Evolutionary conservation across 2,888 invertebrate species (phyloP).

Genomic region (Xylocampa areola): DNA sequence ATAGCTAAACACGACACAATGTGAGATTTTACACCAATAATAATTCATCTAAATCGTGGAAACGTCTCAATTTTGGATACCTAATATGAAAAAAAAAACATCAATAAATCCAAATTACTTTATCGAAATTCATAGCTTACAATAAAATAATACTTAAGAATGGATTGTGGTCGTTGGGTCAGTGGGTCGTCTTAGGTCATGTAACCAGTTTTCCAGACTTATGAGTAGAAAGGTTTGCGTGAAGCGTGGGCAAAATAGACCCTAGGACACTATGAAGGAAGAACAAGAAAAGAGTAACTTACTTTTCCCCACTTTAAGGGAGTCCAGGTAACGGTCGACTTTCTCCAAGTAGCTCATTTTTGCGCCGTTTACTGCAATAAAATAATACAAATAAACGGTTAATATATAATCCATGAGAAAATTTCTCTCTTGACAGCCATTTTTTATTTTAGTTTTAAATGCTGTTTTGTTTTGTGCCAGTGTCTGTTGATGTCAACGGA

Average conservation of each 20-base stretch:
- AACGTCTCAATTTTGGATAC: no score
- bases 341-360: slow-evolving; percentile 85
- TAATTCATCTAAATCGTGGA: no score
- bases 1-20: no score
- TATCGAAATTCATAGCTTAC: no score
- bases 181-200: no score
- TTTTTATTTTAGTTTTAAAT: slow-evolving; percentile 18
- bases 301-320: slow-evolving; percentile 86
- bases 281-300: slow-evolving; percentile 64
- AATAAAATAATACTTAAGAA: no score
- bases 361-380: slow-evolving; percentile 63
- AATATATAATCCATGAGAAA: slow-evolving; percentile 31
- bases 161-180: no score
- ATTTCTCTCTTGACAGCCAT: slow-evolving; percentile 37
- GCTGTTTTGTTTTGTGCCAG: slow-evolving; percentile 36
- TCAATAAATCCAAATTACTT: no score
- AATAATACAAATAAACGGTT: slow-evolving; percentile 35
- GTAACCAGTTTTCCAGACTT: no score
- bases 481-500: slow-evolving; percentile 3
- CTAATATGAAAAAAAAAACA: no score
- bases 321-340: slow-evolving; percentile 83
- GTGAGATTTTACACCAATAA: no score
- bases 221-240: no score
- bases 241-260: neutral
- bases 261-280: neutral